Conservation (phyloP, 2,888 invertebrate genomes). For the Nasonovia ribisnigri region DNA sequence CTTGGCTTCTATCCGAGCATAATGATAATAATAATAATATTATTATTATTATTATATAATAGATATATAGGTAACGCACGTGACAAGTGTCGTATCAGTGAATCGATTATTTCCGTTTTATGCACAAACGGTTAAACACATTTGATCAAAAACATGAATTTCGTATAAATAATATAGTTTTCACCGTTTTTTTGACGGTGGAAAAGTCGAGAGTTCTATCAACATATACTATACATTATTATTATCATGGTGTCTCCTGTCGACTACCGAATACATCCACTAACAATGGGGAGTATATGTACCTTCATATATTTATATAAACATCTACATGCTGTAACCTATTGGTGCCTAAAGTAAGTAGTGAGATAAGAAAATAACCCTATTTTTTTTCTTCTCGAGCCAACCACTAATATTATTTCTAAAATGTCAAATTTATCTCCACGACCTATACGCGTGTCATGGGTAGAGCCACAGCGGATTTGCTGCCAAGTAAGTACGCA, state of each 20-base stretch:
- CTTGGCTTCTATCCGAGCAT: neutral
- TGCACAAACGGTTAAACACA: neutral
- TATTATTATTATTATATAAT: neutral
- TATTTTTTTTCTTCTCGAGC: neutral
- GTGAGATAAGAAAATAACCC: neutral
- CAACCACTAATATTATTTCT: neutral
- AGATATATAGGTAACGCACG: neutral
- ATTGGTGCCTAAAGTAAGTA: neutral
- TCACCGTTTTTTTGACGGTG: neutral
- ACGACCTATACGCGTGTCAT: neutral
- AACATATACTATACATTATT: neutral
- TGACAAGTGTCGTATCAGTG: neutral
- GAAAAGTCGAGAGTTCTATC: neutral
- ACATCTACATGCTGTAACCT: neutral
- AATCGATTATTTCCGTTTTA: neutral
- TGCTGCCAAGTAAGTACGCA: constrained; percentile 45
- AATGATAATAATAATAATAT: neutral
- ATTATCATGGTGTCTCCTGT: neutral
- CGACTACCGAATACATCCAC: neutral
- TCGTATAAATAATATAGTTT: neutral
- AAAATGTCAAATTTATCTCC: neutral
- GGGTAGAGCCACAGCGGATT: neutral
- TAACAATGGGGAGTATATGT: neutral
- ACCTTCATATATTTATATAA: neutral
- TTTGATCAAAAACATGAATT: neutral